Base-by-base conservation (phyloP, 2,113 vertebrate species). In the Cyphomyrus discorhynchus region DNA sequence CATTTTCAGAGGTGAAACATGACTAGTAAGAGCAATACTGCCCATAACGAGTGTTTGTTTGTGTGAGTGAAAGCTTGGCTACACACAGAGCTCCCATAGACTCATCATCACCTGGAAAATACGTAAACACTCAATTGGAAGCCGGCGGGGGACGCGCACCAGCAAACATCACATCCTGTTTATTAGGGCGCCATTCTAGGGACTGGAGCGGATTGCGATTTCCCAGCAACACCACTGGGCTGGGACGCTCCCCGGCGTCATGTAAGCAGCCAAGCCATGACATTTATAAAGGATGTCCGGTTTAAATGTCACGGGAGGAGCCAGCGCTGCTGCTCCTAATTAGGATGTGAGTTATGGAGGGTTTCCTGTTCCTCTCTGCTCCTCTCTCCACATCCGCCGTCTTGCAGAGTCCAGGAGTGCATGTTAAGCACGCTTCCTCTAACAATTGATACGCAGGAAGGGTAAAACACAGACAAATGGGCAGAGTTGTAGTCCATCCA, bases 391-490 rank as follows among this genome's bases (percentile, higher is more conserved):
- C 66, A 90, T 85, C 66, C 86, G 49, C 86, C 31, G 13, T 11
- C 52, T 21, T 70, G 89, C 88, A 89, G 91, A 90, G 89, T 92
- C 91, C 93, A 90, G 91, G 90, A 92, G 11, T 94, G 91, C 90
- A 90, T 90, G 74, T 92, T 93, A 94, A 95, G 92, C 92, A 95
- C 92, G 96, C 93, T 95, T 95, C 94, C 90, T 92, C 92, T 95
- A 94, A 93, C 90, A 94, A 94, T 95, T 96, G 93, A 95, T 95
- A 96, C 93, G 80, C 93, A 91, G 94, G 92, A 87, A 87, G 94
- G 94, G 95, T 95, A 94, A 95, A 95, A 89, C 92, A 91, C 90
- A 96, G 94, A 96, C 93, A 96, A 95, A 96, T 96, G 92, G 94
- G 93, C 93, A 95, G 94, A 92, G 91, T 92, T 95, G 92, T 94